Conservation (phyloP, 2,888 invertebrate species). For the Andrena camellia region DNA sequence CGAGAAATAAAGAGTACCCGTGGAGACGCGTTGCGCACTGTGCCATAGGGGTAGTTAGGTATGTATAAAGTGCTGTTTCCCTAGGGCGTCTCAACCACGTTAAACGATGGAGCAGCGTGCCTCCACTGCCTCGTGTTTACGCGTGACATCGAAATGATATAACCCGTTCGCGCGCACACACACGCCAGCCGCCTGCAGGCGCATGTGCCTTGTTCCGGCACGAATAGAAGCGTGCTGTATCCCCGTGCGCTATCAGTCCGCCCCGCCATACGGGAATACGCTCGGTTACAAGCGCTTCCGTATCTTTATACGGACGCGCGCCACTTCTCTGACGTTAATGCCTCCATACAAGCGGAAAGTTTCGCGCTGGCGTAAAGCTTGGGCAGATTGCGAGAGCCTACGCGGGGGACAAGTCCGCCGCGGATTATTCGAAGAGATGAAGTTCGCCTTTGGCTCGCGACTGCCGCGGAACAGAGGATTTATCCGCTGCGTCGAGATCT, state of each 20-base stretch:
- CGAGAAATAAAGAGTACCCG: not conserved
- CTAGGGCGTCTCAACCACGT: conserved; percentile 69
- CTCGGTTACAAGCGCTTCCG: conserved; percentile 32
- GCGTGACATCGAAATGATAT: conserved; percentile 65
- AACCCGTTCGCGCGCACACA: conserved; percentile 42
- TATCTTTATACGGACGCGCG: conserved; percentile 30
- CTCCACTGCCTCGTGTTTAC: conserved; percentile 57
- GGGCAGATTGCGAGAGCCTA: conserved; percentile 26
- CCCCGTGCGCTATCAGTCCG: conserved; percentile 10
- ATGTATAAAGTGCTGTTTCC: conserved; percentile 72
- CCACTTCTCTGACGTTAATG: conserved; percentile 38
- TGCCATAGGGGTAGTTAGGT: conserved; percentile 50
- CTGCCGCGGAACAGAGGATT: conserved; percentile 26
- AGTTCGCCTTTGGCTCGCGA: conserved; percentile 36
- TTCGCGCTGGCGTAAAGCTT: conserved; percentile 35
- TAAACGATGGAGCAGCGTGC: conserved; percentile 61
- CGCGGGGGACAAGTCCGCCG: conserved; percentile 8
- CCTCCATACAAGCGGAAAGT: conserved; percentile 36
- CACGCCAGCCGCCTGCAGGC: not conserved
- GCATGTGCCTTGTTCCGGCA: not conserved
- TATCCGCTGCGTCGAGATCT: conserved; percentile 2
- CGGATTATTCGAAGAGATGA: conserved; percentile 41
- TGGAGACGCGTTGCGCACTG: conserved; percentile 41
- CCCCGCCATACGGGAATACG: conserved; percentile 1
- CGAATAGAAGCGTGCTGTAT: not conserved